A percentile compares a stretch with the other conserved stretches of the same genome.
Evolutionary conservation across 2,888 invertebrate species (phyloP).

Genomic region (Drosophila recens): DNA sequence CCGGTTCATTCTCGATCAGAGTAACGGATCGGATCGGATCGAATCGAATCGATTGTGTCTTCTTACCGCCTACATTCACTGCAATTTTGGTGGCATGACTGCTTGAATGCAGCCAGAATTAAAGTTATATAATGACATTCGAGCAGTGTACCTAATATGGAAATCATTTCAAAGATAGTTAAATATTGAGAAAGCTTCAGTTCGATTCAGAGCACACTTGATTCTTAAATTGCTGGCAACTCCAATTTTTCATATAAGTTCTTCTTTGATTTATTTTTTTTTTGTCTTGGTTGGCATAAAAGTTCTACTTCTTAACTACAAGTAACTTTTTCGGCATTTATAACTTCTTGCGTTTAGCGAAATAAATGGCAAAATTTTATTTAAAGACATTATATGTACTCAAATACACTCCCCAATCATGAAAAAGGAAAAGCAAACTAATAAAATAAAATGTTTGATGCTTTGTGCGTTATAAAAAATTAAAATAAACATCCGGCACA

Average conservation of each 20-base stretch:
- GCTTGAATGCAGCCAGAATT: not conserved
- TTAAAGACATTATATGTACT: no score
- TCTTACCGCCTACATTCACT: conserved; percentile 13
- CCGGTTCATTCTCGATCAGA: not conserved
- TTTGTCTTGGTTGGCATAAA: not conserved
- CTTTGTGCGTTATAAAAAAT: no score
- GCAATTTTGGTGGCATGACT: conserved; percentile 17
- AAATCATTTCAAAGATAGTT: conserved; percentile 6
- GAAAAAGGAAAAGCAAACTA: not conserved
- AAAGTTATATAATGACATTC: not conserved
- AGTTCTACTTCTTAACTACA: no score
- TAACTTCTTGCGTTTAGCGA: no score
- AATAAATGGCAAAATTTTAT: no score
- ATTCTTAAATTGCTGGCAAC: not conserved
- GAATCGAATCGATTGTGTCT: not conserved
- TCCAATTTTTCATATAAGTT: no score
- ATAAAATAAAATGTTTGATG: not conserved
- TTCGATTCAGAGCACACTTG: conserved; percentile 31
- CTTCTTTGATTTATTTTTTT: not conserved
- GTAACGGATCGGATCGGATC: not conserved
- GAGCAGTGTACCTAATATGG: conserved; percentile 12
- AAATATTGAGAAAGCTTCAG: not conserved
- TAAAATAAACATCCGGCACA: not conserved
- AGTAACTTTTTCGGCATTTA: no score
- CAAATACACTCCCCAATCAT: no score